Conservation (phyloP, 2,797 vertebrate genomes). For the Melanotaenia pygmaea region DNA sequence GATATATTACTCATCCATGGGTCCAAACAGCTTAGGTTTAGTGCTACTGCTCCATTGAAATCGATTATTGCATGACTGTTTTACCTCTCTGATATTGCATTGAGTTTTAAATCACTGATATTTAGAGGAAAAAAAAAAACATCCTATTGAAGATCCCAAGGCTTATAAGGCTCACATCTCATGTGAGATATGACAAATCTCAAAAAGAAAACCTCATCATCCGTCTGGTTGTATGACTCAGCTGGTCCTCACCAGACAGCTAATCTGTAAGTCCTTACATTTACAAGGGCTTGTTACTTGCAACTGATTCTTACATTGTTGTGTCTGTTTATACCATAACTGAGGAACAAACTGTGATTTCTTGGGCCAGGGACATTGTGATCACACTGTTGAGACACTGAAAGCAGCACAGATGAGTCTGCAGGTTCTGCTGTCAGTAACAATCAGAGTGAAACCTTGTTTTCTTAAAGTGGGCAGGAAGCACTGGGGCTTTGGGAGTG, state of each 20-base stretch:
- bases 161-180: too few species aligned
- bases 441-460: slow-evolving; percentile 72
- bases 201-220: too few species aligned
- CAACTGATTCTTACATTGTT: background rate
- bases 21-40: too few species aligned
- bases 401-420: slow-evolving; percentile 49
- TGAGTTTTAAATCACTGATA: too few species aligned
- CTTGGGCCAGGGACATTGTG: background rate
- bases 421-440: slow-evolving; percentile 64
- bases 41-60: too few species aligned
- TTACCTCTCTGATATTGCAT: too few species aligned
- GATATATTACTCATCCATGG: too few species aligned
- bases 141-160: too few species aligned
- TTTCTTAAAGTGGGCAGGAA: slow-evolving; percentile 66
- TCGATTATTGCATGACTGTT: too few species aligned
- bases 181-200: too few species aligned
- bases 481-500: slow-evolving; percentile 59
- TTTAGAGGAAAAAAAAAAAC: too few species aligned
- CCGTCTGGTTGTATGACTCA: too few species aligned
- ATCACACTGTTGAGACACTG: slow-evolving; percentile 28
- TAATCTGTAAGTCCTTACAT: background rate
- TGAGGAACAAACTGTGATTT: background rate
- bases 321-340: slow-evolving; percentile 4
- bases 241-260: background rate
- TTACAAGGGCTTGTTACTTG: background rate